phyloP scores from a whole-genome alignment of 2,888 invertebrate genomes.

The Caradrina kadenii region DNA sequence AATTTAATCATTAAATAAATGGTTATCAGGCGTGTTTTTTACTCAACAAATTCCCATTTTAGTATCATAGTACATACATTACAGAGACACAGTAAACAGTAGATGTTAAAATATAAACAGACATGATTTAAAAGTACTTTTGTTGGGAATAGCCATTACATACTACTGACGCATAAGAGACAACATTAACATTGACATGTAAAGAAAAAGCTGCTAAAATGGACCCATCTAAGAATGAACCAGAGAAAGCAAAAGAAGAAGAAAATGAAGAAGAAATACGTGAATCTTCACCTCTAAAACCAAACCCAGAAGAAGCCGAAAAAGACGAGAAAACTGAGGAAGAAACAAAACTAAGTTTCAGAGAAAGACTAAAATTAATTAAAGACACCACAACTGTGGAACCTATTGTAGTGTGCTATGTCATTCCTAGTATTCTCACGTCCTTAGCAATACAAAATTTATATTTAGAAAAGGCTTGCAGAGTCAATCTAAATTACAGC shows the following conservation, averaged over 20 bases:
- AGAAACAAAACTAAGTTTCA: conserved; percentile 72
- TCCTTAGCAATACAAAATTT: conserved; percentile 95
- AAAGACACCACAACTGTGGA: conserved; percentile 92
- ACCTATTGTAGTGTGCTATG: conserved; percentile 93
- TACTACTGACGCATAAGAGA: conserved; percentile 31
- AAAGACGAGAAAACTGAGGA: conserved; percentile 57
- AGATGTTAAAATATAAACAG: conserved; percentile 46
- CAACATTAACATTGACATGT: conserved; percentile 29
- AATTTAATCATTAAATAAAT: conserved; percentile 12
- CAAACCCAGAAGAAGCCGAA: conserved; percentile 53
- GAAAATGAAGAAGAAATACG: conserved; percentile 65
- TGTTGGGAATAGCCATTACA: conserved; percentile 54
- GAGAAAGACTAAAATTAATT: conserved; percentile 79
- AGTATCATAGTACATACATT: conserved; percentile 51
- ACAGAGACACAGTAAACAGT: conserved; percentile 55
- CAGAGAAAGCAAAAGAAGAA: conserved; percentile 44
- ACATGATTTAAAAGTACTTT: conserved; percentile 38
- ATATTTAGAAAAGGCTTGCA: conserved; percentile 94
- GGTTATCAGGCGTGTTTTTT: conserved; percentile 23
- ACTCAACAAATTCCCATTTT: conserved; percentile 6
- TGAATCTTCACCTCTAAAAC: conserved; percentile 77
- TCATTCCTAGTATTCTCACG: conserved; percentile 91
- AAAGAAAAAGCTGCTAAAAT: conserved; percentile 29
- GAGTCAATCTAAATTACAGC: conserved; percentile 94
- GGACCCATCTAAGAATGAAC: conserved; percentile 46